Evolutionary conservation across 64 coral and sea anemone species (phyloP).

Genomic region (Trachythela sp.): DNA sequence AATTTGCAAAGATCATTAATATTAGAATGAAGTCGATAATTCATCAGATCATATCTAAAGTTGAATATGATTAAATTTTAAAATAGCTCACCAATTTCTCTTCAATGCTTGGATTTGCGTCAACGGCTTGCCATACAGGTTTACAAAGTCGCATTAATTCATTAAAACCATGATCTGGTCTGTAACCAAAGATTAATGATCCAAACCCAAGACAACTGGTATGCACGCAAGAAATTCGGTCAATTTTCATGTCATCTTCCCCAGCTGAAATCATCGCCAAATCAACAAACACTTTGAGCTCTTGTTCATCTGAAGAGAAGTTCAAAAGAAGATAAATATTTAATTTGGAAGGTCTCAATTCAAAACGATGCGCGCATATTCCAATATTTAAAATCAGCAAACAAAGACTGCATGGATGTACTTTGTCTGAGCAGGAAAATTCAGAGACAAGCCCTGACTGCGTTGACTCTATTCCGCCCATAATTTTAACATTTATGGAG

Average conservation of each 20-base stretch:
- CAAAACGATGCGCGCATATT: background rate
- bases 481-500: too few relatives aligned
- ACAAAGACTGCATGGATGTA: too few relatives aligned
- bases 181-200: conserved; percentile 76
- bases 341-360: background rate
- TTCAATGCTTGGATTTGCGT: conserved; percentile 40
- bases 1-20: too few relatives aligned
- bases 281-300: conserved; percentile 81
- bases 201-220: conserved; percentile 89
- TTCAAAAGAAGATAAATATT: background rate
- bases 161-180: conserved; percentile 54
- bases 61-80: too few relatives aligned
- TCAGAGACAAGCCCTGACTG: too few relatives aligned
- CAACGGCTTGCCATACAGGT: conserved; percentile 76
- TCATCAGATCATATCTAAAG: too few relatives aligned
- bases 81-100: conserved; percentile 53
- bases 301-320: conserved; percentile 56
- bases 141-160: conserved; percentile 60
- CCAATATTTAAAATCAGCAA: too few relatives aligned
- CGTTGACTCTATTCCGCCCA: too few relatives aligned
- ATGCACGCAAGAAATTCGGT: conserved; percentile 70
- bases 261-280: conserved; percentile 87
- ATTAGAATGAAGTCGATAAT: too few relatives aligned
- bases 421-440: too few relatives aligned
- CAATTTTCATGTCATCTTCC: conserved; percentile 80